These are phyloP conservation scores for Hippoglossus stenolepis DNA, from an alignment of 2,113 vertebrate species.

Conservation along the genomic window DNA sequence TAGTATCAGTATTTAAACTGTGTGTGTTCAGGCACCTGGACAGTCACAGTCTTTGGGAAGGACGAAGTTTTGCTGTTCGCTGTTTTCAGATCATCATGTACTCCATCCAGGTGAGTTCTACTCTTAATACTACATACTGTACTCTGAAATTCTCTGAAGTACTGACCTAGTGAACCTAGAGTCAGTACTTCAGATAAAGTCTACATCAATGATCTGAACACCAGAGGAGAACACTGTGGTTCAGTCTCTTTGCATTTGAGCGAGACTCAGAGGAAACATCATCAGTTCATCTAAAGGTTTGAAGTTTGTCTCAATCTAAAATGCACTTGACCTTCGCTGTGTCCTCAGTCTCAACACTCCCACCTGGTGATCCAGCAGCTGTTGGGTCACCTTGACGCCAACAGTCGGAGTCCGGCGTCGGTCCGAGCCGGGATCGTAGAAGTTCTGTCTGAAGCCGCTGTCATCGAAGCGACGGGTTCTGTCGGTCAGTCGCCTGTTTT, in stretches of 20 bases:
- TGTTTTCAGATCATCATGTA: conserved; percentile 97
- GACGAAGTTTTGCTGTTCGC: conserved; percentile 87
- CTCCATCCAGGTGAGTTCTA: conserved; percentile 85
- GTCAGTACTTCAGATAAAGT: no score
- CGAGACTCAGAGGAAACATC: no score
- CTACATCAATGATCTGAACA: no score
- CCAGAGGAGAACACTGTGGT: no score
- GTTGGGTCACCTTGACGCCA: conserved; percentile 90
- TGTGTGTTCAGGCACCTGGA: conserved; percentile 87
- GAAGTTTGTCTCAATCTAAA: no score
- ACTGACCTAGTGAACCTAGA: not conserved
- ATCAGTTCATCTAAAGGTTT: not conserved
- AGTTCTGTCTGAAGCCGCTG: conserved; percentile 89
- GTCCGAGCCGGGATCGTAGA: conserved; percentile 91
- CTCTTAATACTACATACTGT: not conserved
- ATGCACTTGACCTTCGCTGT: not conserved
- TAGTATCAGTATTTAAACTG: not conserved
- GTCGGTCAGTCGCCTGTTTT: conserved; percentile 81
- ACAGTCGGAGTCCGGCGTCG: conserved; percentile 86
- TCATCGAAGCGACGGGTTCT: conserved; percentile 89
- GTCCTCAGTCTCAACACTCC: conserved; percentile 89
- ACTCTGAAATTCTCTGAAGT: not conserved
- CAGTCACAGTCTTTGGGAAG: conserved; percentile 91
- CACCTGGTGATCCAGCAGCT: conserved; percentile 95
- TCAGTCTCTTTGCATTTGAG: no score